A percentile compares a stretch with the other conserved stretches of the same genome.
Evolutionary conservation across 2,888 invertebrate species (phyloP).

Genomic region (Hydraecia micacea): DNA sequence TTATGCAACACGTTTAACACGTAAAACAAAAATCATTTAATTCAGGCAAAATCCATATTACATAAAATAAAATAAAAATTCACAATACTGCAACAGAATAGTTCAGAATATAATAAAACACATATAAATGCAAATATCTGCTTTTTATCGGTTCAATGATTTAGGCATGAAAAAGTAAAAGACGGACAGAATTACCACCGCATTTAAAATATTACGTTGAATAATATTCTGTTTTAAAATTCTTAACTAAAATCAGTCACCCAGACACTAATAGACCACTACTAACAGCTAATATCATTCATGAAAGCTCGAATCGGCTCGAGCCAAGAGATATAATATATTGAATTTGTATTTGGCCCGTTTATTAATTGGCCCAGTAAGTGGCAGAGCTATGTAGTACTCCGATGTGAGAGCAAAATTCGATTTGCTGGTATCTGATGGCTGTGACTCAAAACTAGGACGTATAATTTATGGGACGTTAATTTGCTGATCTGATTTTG

Average conservation of each 20-base stretch:
- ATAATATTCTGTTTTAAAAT: background rate
- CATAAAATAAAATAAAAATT: too few species aligned
- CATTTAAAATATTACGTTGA: background rate
- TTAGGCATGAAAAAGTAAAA: background rate
- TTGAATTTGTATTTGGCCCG: constrained; percentile 63
- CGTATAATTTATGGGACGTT: constrained; percentile 48
- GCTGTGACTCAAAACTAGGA: constrained; percentile 40
- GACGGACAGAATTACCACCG: background rate
- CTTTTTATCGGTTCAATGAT: background rate
- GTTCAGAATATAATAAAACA: too few species aligned
- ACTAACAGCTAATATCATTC: constrained; percentile 45
- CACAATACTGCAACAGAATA: too few species aligned
- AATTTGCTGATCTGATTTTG: constrained; percentile 47
- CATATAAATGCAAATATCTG: too few species aligned
- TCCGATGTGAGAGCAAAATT: constrained; percentile 51
- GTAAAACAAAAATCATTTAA: too few species aligned
- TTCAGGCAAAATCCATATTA: too few species aligned
- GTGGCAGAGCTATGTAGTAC: constrained; percentile 47
- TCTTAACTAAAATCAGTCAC: constrained; percentile 22
- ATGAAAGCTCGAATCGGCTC: constrained; percentile 46
- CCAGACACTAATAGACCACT: constrained; percentile 28
- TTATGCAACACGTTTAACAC: too few species aligned
- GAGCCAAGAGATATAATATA: constrained; percentile 55
- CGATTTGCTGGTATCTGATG: constrained; percentile 58
- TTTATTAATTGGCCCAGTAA: constrained; percentile 63